Percentiles rank a stretch among this genome's conserved stretches.
phyloP scores from a whole-genome alignment of 2,113 vertebrate species.

The Pelusios castaneus region DNA sequence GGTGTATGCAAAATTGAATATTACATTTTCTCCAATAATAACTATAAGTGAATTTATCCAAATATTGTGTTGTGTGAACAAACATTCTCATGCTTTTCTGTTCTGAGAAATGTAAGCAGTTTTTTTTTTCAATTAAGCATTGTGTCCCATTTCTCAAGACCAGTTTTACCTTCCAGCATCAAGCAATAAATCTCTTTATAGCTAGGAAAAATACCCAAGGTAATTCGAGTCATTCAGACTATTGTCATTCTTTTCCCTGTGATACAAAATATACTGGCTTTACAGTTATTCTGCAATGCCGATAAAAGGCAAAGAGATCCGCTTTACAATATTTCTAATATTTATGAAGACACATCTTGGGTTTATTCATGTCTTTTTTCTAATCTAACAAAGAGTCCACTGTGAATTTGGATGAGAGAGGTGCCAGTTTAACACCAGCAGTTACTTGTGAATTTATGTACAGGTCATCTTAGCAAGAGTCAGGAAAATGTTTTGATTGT shows the following conservation, averaged over 20 bases:
- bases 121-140: constrained; percentile 64
- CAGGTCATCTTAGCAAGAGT: constrained; percentile 14
- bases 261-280: constrained; percentile 48
- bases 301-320: constrained; percentile 49
- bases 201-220: constrained; percentile 62
- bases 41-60: constrained; percentile 46
- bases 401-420: constrained; percentile 48
- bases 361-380: constrained; percentile 49
- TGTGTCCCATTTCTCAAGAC: constrained; percentile 67
- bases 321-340: constrained; percentile 62
- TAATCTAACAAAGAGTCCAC: constrained; percentile 50
- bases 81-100: constrained; percentile 7
- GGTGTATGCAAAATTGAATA: constrained; percentile 50
- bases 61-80: constrained; percentile 5
- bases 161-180: constrained; percentile 70
- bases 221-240: constrained; percentile 69
- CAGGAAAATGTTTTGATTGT: background rate
- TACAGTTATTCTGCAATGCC: constrained; percentile 47
- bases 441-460: background rate
- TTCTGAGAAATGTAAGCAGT: constrained; percentile 68
- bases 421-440: background rate
- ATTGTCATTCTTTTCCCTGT: constrained; percentile 43
- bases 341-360: constrained; percentile 53
- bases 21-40: constrained; percentile 42
- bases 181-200: constrained; percentile 61